These are phyloP conservation scores for Ciconia boyciana DNA, from an alignment of 2,113 vertebrate species.

Conservation along the genomic window DNA sequence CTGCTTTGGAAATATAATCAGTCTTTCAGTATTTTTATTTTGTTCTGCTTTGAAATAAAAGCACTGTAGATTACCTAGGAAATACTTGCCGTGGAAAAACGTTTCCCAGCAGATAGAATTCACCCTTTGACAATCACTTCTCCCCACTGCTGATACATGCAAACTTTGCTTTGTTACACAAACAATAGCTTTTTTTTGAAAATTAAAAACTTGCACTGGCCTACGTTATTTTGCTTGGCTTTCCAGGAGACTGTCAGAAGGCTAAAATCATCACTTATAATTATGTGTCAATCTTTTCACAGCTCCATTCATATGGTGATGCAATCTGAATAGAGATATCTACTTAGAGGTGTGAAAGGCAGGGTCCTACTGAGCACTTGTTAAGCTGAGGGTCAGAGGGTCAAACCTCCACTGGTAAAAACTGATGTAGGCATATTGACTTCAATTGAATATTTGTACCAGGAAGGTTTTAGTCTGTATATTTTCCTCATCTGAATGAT, in stretches of 20 bases:
- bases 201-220: background rate
- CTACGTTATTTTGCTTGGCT: background rate
- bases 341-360: background rate
- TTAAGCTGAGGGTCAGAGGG: background rate
- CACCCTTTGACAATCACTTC: background rate
- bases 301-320: background rate
- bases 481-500: background rate
- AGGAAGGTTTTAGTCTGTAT: background rate
- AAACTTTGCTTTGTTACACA: background rate
- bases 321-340: background rate
- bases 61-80: background rate
- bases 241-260: background rate
- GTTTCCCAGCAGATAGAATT: background rate
- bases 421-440: background rate
- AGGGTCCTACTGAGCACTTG: background rate
- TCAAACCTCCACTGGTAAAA: background rate
- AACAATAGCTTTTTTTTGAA: background rate
- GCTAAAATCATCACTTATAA: background rate
- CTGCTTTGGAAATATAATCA: background rate
- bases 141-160: background rate
- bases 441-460: background rate
- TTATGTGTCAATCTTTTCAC: background rate
- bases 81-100: background rate
- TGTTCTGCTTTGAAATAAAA: background rate
- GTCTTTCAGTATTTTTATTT: background rate